These are phyloP conservation scores for Cherax destructor DNA, from an alignment of 1,140 invertebrate genomes.

Conservation along the genomic window DNA sequence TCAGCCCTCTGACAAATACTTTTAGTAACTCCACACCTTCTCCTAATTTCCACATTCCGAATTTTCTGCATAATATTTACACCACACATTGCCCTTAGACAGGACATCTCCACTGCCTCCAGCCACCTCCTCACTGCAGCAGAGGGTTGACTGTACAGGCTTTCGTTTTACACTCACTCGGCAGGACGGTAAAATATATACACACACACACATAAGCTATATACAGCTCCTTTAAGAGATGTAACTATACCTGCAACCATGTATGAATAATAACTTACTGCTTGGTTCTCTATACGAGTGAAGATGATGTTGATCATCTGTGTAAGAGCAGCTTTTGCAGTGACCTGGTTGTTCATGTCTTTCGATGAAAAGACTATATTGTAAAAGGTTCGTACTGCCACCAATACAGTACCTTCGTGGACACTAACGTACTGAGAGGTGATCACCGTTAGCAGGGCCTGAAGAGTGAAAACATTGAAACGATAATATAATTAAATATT, in stretches of 20 bases:
- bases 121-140: too few species aligned
- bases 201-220: too few species aligned
- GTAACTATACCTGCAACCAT: neutral
- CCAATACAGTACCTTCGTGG: constrained; percentile 96
- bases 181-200: too few species aligned
- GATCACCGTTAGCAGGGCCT: constrained; percentile 96
- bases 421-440: constrained; percentile 99
- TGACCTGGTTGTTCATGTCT: constrained; percentile 99
- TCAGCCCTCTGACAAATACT: too few species aligned
- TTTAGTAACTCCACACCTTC: too few species aligned
- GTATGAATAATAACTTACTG: constrained; percentile 44
- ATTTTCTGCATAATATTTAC: too few species aligned
- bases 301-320: constrained; percentile 79
- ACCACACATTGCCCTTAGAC: too few species aligned
- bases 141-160: too few species aligned
- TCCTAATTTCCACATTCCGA: too few species aligned
- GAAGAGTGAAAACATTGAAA: constrained; percentile 67
- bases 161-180: too few species aligned
- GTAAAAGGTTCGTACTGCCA: constrained; percentile 93
- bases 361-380: constrained; percentile 98
- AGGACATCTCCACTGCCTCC: too few species aligned
- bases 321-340: constrained; percentile 97
- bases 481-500: neutral
- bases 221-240: neutral
- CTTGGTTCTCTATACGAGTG: constrained; percentile 71